Conservation (phyloP, 2,888 invertebrate genomes). For the Lampropteryx suffumata region DNA sequence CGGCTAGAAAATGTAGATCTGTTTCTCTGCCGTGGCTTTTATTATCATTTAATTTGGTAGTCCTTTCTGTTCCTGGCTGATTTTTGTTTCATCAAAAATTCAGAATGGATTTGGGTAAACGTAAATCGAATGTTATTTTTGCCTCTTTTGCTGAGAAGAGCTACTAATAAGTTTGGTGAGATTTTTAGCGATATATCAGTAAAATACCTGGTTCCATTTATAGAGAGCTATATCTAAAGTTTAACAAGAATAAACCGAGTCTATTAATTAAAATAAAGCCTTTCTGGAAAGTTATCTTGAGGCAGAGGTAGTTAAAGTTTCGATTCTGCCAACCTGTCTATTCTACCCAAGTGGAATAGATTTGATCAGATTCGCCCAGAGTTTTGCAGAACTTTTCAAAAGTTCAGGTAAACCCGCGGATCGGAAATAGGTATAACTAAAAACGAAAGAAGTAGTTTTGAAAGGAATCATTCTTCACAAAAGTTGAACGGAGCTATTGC, state of each 20-base stretch:
- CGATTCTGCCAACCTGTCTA: slow-evolving; percentile 57
- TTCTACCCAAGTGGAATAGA: slow-evolving; percentile 71
- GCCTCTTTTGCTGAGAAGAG: too few species aligned
- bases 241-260: too few species aligned
- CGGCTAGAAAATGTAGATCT: slow-evolving; percentile 60
- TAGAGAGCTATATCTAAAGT: too few species aligned
- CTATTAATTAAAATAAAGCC: slow-evolving; percentile 51
- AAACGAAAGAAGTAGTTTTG: slow-evolving; percentile 67
- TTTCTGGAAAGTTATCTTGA: slow-evolving; percentile 42
- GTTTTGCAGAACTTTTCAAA: slow-evolving; percentile 58
- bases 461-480: slow-evolving; percentile 63
- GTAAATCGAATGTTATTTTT: too few species aligned
- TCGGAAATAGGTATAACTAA: slow-evolving; percentile 69
- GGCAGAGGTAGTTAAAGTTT: slow-evolving; percentile 58
- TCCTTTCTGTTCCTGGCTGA: too few species aligned
- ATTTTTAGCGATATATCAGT: neutral
- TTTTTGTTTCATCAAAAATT: too few species aligned
- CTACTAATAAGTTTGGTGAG: too few species aligned
- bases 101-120: too few species aligned
- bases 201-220: too few species aligned
- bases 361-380: slow-evolving; percentile 66
- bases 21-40: slow-evolving; percentile 55
- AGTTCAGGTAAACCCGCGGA: slow-evolving; percentile 64
- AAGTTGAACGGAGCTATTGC: slow-evolving; percentile 54
- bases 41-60: slow-evolving; percentile 41